Evolutionary conservation across 2,888 invertebrate genomes (phyloP).

Genomic region (Oligia latruncula): DNA sequence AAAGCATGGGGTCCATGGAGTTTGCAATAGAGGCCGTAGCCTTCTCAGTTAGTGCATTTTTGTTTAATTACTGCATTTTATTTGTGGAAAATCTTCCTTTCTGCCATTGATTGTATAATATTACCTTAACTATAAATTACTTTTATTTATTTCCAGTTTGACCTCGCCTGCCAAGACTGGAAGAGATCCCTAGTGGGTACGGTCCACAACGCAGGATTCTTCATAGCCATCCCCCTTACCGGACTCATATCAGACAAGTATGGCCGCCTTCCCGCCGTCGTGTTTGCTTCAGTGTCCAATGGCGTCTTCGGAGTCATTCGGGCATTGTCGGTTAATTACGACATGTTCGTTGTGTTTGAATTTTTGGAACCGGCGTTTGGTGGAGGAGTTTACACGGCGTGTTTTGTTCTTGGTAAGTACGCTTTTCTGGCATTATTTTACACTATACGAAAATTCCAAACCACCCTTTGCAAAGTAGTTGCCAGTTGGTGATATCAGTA

Average conservation of each 20-base stretch:
- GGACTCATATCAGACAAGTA: conserved; percentile 93
- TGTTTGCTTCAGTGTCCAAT: conserved; percentile 89
- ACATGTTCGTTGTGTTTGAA: conserved; percentile 90
- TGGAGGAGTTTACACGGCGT: conserved; percentile 90
- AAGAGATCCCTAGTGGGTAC: conserved; percentile 94
- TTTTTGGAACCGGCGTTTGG: conserved; percentile 90
- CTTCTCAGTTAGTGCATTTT: not conserved
- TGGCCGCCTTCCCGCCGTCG: conserved; percentile 91
- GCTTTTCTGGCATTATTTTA: not conserved
- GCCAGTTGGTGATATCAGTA: not conserved
- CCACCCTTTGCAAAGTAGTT: not conserved
- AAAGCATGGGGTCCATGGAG: not conserved
- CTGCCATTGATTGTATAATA: not conserved
- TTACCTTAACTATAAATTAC: not conserved
- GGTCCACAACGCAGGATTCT: conserved; percentile 93
- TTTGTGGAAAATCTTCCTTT: not conserved
- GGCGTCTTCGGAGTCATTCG: conserved; percentile 90
- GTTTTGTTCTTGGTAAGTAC: conserved; percentile 91
- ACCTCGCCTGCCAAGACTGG: conserved; percentile 93
- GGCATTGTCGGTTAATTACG: conserved; percentile 90
- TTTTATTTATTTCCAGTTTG: conserved; percentile 88
- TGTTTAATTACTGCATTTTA: not conserved
- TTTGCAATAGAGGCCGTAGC: too few relatives aligned
- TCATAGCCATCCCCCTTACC: conserved; percentile 92
- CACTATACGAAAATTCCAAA: not conserved